Base-by-base conservation (phyloP, 1,140 invertebrate species). In the Ruditapes philippinarum region DNA sequence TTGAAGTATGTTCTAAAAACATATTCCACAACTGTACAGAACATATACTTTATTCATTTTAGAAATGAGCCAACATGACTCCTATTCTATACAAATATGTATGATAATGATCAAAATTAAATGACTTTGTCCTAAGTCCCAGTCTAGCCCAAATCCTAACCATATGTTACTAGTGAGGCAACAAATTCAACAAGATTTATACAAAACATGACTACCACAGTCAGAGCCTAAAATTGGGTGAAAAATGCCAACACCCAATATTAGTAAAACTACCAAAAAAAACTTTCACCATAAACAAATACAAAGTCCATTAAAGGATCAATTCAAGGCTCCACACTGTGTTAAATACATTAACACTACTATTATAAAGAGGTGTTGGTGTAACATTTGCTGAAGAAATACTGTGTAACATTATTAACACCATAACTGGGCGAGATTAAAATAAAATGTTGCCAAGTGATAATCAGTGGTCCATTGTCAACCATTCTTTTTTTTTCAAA, bases 241-340 rank as follows among this genome's bases (percentile, higher is more conserved):
- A 36, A 78, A 36, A 49, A 51, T 78, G 74, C 54, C 74, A 78
- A 78, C 74, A 78, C 74, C 74, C 74, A 51, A 78, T 78, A 78
- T 3, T 1, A 51, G 19, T 31, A 33, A 0, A 25, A 33, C 1
- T 78, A 51, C 0, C n/a, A n/a, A n/a, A n/a, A 33, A 36, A 31
- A 54, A 78, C 54, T 51, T 78, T 31, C 74, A 78, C 45, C 45
- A 14, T 14, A n/a, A 51, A 78, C 45, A 74, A 25, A 22, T 17
- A n/a, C 4, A 49, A 4, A 28, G 9, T 0, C 45, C 49, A 54
- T 78, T 78, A 78, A 38, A 78, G 25, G 74, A 78, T 78, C 31
- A 78, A 78, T 12, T 36, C 17, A 4, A 54, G 7, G 28, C 74
- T 57, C 17, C 74, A n/a, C 25, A 54, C 42, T 9, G 74, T 78